phyloP scores from a whole-genome alignment of 1,140 invertebrate genomes.

The Elysia chlorotica region DNA sequence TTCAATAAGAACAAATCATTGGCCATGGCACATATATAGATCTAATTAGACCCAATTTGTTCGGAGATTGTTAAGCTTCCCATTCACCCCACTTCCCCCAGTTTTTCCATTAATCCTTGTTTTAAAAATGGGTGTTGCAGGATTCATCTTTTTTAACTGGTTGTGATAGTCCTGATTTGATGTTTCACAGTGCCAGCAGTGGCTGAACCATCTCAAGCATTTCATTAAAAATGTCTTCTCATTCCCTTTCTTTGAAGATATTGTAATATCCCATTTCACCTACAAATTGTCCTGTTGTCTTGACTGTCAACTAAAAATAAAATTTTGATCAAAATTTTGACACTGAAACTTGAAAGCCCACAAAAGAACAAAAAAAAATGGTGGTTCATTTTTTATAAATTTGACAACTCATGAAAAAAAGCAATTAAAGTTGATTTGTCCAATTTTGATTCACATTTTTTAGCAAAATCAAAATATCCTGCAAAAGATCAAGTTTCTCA shows the following conservation, averaged over 20 bases:
- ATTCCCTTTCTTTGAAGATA: not conserved
- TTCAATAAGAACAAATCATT: too few relatives aligned
- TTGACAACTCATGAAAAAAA: not conserved
- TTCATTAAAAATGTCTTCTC: not conserved
- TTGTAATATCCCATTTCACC: not conserved
- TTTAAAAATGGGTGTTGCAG: not conserved
- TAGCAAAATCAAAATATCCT: not conserved
- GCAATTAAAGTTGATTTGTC: not conserved
- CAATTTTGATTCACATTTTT: not conserved
- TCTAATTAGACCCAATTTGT: too few relatives aligned
- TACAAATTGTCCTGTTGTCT: not conserved
- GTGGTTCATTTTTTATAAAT: too few relatives aligned
- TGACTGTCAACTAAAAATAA: not conserved
- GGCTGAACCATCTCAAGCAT: not conserved
- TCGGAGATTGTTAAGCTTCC: too few relatives aligned
- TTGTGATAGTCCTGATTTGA: not conserved
- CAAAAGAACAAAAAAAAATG: not conserved
- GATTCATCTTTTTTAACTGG: not conserved
- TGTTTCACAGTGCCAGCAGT: not conserved
- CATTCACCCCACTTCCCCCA: too few relatives aligned
- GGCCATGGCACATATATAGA: too few relatives aligned
- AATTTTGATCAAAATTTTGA: not conserved
- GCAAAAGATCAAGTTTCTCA: not conserved
- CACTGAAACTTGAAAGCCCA: too few relatives aligned
- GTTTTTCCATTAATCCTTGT: not conserved